Percentiles rank a stretch among this genome's conserved stretches.
phyloP scores from a whole-genome alignment of 1,140 invertebrate species.

The Rhynchophorus ferrugineus region DNA sequence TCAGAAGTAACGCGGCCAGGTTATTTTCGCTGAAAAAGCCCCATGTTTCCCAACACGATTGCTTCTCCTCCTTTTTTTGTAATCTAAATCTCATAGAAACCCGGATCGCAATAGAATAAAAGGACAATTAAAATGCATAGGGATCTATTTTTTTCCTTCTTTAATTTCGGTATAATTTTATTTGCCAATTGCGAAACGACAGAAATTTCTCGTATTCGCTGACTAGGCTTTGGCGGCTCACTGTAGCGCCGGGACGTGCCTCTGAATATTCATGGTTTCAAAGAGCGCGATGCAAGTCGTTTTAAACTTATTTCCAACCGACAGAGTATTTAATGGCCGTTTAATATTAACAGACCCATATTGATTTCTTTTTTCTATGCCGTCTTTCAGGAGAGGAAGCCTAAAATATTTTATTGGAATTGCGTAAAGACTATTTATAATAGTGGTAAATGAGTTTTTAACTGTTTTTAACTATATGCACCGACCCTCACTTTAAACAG shows the following conservation, averaged over 20 bases:
- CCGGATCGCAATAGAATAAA: background rate
- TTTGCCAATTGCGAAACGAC: conserved; percentile 4
- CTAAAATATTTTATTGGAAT: too few relatives aligned
- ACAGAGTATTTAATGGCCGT: conserved; percentile 21
- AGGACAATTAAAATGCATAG: background rate
- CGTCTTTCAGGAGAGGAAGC: too few relatives aligned
- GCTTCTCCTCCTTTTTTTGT: too few relatives aligned
- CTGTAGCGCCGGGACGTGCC: conserved; percentile 14
- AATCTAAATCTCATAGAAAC: background rate
- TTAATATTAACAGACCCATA: conserved; percentile 20
- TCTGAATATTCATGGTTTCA: conserved; percentile 25
- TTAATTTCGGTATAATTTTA: background rate
- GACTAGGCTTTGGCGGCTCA: conserved; percentile 11
- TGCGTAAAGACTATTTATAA: too few relatives aligned
- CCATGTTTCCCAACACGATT: too few relatives aligned
- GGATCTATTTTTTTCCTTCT: background rate
- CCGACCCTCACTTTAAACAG: too few relatives aligned
- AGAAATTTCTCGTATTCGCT: conserved; percentile 15
- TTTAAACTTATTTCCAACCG: conserved; percentile 20
- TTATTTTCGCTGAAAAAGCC: too few relatives aligned
- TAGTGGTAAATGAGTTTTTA: too few relatives aligned
- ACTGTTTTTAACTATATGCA: too few relatives aligned
- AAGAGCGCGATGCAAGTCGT: conserved; percentile 18
- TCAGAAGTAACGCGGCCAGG: too few relatives aligned
- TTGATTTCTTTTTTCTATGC: conserved; percentile 19